Evolutionary conservation across 1,140 invertebrate genomes (phyloP).

Genomic region (Zaprionus ghesquierei): DNA sequence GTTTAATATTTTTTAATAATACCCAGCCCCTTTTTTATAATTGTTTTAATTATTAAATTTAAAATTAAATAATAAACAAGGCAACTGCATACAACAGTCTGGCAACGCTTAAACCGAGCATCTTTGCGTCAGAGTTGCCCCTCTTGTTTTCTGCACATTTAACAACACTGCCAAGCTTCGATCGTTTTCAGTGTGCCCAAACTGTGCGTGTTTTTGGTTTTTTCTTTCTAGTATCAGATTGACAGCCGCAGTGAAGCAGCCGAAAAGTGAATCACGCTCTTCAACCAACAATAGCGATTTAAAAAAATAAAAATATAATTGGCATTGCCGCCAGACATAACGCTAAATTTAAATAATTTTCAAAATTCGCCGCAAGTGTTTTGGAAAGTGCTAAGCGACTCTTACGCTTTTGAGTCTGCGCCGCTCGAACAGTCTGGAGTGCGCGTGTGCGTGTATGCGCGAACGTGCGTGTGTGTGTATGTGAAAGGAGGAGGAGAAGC

Average conservation of each 20-base stretch:
- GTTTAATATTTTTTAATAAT: background rate
- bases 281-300: conserved; percentile 20
- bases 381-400: conserved; percentile 17
- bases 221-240: conserved; percentile 16
- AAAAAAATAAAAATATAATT: conserved; percentile 35
- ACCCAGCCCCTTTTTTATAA: too few relatives aligned
- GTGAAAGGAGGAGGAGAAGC: conserved; percentile 57
- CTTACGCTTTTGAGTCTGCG: conserved; percentile 27
- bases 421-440: conserved; percentile 16
- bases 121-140: background rate
- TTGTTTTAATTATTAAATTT: background rate
- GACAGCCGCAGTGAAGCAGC: conserved; percentile 28
- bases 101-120: background rate
- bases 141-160: background rate
- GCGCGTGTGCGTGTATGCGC: conserved; percentile 36
- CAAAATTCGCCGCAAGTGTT: conserved; percentile 15
- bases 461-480: conserved; percentile 41
- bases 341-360: conserved; percentile 26
- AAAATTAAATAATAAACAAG: background rate
- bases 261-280: conserved; percentile 46
- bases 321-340: conserved; percentile 41
- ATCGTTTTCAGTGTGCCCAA: conserved; percentile 24
- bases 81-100: background rate
- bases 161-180: conserved; percentile 12
- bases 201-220: background rate